Evolutionary conservation across 2,888 invertebrate genomes (phyloP), one percentile per base, ranked within the genome.

Genomic region (Morpho achilles): DNA sequence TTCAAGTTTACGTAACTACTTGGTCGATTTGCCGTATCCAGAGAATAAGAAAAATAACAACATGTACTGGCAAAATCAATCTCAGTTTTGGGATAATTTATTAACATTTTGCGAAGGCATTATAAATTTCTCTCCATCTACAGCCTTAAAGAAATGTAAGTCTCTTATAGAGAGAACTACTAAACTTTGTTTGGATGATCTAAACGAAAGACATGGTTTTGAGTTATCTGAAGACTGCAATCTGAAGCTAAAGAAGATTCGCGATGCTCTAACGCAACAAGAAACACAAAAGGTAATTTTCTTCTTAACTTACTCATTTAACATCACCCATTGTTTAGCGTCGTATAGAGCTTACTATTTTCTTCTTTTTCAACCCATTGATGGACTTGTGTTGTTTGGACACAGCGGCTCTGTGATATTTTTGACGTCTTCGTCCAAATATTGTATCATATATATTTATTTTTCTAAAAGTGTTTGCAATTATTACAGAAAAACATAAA

Each of bases 31-130:
- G 46, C 86, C 84, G 1, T 82, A 79, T 58, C 59, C 62, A 0
- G 59, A 64, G 32, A 61, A 58, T 2, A 74, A 69, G 56, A 44
- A 49, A 1, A 55, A 62, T 9, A 80, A 80, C 51, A 54, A 61
- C 10, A 67, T 79, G 56, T 88, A 87, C 62, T 88, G 87, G 87
- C 71, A 74, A 7, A 68, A 82, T 53, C 77, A 73, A 65, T 67
- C 66, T n/a, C 69, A 69, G 22, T 88, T 88, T 74, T 88, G 88
- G 88, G 60, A 64, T 10, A 77, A 85, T 64, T 79, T 83, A 10
- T 65, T 84, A 44, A 64, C 50, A 10, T 80, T 87, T 66, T 79
- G 75, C 58, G 80, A 85, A 57, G 76, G 75, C 51, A 69, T 92
- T 23, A 71, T 86, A 3, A 74, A 76, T 32, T 69, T 78, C n/a